A percentile compares a stretch with the other conserved stretches of the same genome.
These are phyloP conservation scores for Hirtodrosophila confusa DNA, from an alignment of 2,888 invertebrate species.

Conservation along the genomic window DNA sequence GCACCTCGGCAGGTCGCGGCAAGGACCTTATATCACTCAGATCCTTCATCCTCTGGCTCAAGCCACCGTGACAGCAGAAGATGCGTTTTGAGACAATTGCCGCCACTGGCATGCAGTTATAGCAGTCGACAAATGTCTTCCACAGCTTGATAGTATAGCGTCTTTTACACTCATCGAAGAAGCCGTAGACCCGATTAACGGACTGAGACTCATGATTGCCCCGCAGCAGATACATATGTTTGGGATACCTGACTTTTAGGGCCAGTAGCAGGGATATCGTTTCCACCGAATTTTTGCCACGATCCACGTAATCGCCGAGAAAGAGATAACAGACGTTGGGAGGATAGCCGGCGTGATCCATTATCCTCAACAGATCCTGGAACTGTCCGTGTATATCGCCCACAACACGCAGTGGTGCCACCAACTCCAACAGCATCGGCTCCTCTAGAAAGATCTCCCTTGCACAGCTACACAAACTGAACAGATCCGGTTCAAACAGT, in stretches of 20 bases:
- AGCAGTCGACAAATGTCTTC: constrained; percentile 99
- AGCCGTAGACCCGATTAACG: constrained; percentile 96
- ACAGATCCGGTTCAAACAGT: constrained; percentile 25
- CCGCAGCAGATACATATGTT: constrained; percentile 28
- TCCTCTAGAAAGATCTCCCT: constrained; percentile 25
- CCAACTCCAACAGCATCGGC: constrained; percentile 37
- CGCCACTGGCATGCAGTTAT: constrained; percentile 86
- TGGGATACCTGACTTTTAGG: constrained; percentile 39
- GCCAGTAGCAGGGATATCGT: constrained; percentile 40
- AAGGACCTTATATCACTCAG: constrained; percentile 98
- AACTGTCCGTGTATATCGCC: constrained; percentile 53
- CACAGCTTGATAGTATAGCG: constrained; percentile 98
- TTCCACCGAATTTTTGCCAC: constrained; percentile 48
- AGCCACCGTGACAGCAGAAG: constrained; percentile 90
- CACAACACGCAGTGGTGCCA: constrained; percentile 33
- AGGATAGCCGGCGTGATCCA: constrained; percentile 31
- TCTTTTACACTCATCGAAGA: constrained; percentile 97
- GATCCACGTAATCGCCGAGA: constrained; percentile 55
- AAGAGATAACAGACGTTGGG: constrained; percentile 36
- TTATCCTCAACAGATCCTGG: constrained; percentile 33
- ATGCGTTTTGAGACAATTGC: constrained; percentile 94
- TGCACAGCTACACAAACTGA: constrained; percentile 19
- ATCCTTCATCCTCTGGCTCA: constrained; percentile 93
- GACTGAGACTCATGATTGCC: constrained; percentile 91
- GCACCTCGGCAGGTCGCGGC: constrained; percentile 98